phyloP scores from a whole-genome alignment of 1,140 invertebrate species.

The Stratiolaelaps scimitus region DNA sequence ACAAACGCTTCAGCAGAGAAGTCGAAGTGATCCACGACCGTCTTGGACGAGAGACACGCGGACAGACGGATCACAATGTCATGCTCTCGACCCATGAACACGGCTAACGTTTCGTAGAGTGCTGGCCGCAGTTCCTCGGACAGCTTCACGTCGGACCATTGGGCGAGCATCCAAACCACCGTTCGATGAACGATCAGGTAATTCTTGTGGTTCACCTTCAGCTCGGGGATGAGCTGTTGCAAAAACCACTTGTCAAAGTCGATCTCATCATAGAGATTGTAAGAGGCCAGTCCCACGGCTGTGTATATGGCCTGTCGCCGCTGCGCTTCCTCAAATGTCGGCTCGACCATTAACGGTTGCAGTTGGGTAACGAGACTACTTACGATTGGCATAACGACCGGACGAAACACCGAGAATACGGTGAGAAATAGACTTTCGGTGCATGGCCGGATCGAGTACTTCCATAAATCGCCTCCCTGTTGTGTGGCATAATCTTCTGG shows the following conservation, averaged over 20 bases:
- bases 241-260: slow-evolving; percentile 87
- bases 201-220: slow-evolving; percentile 57
- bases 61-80: slow-evolving; percentile 72
- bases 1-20: slow-evolving; percentile 40
- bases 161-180: slow-evolving; percentile 71
- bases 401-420: slow-evolving; percentile 64
- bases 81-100: slow-evolving; percentile 53
- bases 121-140: slow-evolving; percentile 60
- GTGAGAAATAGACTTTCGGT: slow-evolving; percentile 70
- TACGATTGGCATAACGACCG: slow-evolving; percentile 49
- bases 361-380: slow-evolving; percentile 27
- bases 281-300: slow-evolving; percentile 73
- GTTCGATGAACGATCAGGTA: slow-evolving; percentile 74
- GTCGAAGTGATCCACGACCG: slow-evolving; percentile 40
- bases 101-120: slow-evolving; percentile 62
- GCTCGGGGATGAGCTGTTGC: slow-evolving; percentile 63
- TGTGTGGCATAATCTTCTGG: slow-evolving; percentile 51
- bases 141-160: slow-evolving; percentile 75
- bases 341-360: slow-evolving; percentile 27
- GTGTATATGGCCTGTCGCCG: slow-evolving; percentile 56
- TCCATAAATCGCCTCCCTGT: slow-evolving; percentile 78
- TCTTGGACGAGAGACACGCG: slow-evolving; percentile 36
- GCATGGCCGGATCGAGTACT: slow-evolving; percentile 61
- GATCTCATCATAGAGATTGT: slow-evolving; percentile 80
- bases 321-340: slow-evolving; percentile 29